Conservation (phyloP, 1,140 invertebrate genomes). For the Hermatobates lingyangjiaoensis region DNA sequence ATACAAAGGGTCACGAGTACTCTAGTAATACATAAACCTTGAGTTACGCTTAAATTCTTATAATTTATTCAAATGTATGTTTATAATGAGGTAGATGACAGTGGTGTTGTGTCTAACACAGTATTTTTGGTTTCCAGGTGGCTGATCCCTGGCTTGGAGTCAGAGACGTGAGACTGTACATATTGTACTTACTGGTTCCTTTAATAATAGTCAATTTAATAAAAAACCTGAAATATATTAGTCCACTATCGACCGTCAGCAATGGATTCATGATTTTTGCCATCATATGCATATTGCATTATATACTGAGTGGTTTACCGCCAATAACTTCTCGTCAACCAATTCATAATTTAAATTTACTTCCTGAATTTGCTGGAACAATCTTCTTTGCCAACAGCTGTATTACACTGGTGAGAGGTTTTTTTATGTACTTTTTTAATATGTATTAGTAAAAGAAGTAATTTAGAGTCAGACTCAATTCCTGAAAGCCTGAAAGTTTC, state of each 20-base stretch:
- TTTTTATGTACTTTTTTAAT: background rate
- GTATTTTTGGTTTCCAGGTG: background rate
- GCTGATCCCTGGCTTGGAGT: background rate
- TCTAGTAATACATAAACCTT: too few relatives aligned
- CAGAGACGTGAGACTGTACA: background rate
- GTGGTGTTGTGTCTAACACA: too few relatives aligned
- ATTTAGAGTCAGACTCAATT: background rate
- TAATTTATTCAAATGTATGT: too few relatives aligned
- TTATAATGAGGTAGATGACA: too few relatives aligned
- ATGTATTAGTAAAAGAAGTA: background rate
- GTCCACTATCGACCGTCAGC: background rate
- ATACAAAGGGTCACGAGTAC: too few relatives aligned
- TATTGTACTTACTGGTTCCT: background rate
- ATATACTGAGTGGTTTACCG: background rate
- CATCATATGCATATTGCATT: background rate
- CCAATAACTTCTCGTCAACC: background rate
- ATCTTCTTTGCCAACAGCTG: background rate
- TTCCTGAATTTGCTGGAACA: background rate
- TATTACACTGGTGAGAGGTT: background rate
- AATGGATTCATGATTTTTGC: background rate
- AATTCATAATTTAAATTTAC: background rate
- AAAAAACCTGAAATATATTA: background rate
- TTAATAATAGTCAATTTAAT: background rate
- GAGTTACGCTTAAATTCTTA: too few relatives aligned
- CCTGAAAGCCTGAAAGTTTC: too few relatives aligned